These are phyloP conservation scores for Drosophila pectinifera DNA, from an alignment of 1,140 invertebrate genomes.

Conservation along the genomic window DNA sequence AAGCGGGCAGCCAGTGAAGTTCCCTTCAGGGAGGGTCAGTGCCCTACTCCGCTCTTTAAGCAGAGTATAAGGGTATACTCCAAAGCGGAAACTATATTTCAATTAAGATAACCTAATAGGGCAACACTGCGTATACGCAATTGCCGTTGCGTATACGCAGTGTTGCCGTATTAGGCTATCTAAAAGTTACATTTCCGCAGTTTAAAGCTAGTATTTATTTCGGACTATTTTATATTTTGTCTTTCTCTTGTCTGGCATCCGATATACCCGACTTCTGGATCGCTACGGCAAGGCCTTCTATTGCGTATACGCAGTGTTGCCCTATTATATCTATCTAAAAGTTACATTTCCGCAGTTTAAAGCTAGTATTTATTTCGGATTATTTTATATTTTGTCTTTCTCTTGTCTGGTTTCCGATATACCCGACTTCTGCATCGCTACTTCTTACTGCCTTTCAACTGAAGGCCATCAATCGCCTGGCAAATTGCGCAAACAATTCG, in stretches of 20 bases:
- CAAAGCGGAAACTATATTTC: neutral
- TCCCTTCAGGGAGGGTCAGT: neutral
- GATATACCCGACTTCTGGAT: conserved; percentile 6
- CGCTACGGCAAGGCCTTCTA: too few species aligned
- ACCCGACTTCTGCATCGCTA: neutral
- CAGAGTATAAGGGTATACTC: neutral
- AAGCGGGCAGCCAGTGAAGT: conserved; percentile 8
- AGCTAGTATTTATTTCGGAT: too few species aligned
- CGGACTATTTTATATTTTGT: too few species aligned
- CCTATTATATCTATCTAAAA: too few species aligned
- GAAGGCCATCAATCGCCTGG: conserved; percentile 19
- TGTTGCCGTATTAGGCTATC: too few species aligned
- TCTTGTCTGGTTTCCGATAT: neutral
- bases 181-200: too few species aligned
- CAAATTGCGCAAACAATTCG: conserved; percentile 52
- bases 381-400: too few species aligned
- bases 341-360: too few species aligned
- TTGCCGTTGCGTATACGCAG: too few species aligned
- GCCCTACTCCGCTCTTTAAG: neutral
- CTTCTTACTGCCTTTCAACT: neutral
- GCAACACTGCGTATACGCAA: conserved; percentile 8
- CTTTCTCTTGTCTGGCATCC: neutral
- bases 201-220: too few species aligned
- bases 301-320: too few species aligned
- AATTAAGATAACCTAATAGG: neutral